Conservation (phyloP, 2,113 vertebrate genomes). For the Azemiops feae region DNA sequence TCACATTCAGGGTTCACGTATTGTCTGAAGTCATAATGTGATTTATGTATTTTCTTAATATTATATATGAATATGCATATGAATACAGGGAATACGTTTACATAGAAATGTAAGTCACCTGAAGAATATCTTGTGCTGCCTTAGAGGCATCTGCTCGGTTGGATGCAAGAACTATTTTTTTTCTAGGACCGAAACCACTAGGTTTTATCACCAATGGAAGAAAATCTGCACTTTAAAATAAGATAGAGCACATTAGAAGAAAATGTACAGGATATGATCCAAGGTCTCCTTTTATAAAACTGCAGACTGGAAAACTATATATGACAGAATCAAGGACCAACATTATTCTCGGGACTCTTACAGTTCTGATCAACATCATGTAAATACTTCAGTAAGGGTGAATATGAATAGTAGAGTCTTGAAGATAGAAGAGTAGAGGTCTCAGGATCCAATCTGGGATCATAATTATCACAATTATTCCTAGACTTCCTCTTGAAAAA, state of each 20-base stretch:
- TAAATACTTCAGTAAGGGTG: not conserved
- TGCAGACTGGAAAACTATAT: not conserved
- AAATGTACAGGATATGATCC: not conserved
- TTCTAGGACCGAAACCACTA: slow-evolving; percentile 79
- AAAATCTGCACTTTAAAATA: slow-evolving; percentile 76
- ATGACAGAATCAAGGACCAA: not conserved
- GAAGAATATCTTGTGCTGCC: slow-evolving; percentile 85
- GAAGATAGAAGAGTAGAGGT: not conserved
- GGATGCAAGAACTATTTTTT: slow-evolving; percentile 79
- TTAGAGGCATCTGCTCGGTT: slow-evolving; percentile 83
- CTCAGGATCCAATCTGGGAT: not conserved
- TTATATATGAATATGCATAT: not conserved
- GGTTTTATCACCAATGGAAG: slow-evolving; percentile 85
- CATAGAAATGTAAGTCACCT: slow-evolving; percentile 66
- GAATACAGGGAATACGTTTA: not conserved
- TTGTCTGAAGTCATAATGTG: not conserved
- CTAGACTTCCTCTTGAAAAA: not conserved
- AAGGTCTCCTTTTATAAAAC: not conserved
- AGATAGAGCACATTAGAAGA: not conserved
- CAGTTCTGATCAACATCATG: not conserved
- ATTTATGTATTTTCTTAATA: not conserved
- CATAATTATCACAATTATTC: not conserved
- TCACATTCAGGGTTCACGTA: not conserved
- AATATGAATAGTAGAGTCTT: not conserved
- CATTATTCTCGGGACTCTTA: not conserved